Percentiles rank a stretch among this genome's conserved stretches.
Evolutionary conservation across 2,888 invertebrate species (phyloP).

Genomic region (Cremastinae sp.): DNA sequence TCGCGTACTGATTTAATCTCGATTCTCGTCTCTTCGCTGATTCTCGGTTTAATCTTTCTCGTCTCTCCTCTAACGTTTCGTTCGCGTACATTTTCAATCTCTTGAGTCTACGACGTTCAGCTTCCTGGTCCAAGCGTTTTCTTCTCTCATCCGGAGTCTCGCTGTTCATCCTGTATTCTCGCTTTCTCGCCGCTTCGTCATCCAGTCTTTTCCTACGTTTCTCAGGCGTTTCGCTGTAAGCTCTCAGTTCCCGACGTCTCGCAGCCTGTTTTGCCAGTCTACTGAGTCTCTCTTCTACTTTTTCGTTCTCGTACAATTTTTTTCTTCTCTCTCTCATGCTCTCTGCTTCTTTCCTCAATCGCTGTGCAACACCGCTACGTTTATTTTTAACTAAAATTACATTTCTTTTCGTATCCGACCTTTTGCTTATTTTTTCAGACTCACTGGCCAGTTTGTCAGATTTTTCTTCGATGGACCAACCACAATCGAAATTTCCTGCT

Average conservation of each 20-base stretch:
- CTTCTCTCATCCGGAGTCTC: constrained; percentile 73
- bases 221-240: constrained; percentile 74
- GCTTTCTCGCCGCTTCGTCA: constrained; percentile 72
- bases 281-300: constrained; percentile 65
- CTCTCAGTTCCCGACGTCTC: constrained; percentile 71
- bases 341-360: constrained; percentile 68
- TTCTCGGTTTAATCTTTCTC: constrained; percentile 71
- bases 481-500: constrained; percentile 56
- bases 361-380: constrained; percentile 46
- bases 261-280: constrained; percentile 70
- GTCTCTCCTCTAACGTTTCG: constrained; percentile 71
- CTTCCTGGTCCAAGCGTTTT: constrained; percentile 72
- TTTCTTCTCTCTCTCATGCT: constrained; percentile 72
- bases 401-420: constrained; percentile 6
- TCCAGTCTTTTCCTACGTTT: constrained; percentile 72
- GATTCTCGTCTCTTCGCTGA: constrained; percentile 72
- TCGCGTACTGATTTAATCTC: constrained; percentile 72
- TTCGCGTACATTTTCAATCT: constrained; percentile 71
- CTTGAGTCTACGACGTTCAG: constrained; percentile 72
- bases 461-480: constrained; percentile 65
- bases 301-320: constrained; percentile 69
- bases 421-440: background rate
- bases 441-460: background rate
- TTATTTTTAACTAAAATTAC: background rate
- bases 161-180: constrained; percentile 73